Conservation (phyloP, 2,113 vertebrate genomes). For the Macrotus californicus region DNA sequence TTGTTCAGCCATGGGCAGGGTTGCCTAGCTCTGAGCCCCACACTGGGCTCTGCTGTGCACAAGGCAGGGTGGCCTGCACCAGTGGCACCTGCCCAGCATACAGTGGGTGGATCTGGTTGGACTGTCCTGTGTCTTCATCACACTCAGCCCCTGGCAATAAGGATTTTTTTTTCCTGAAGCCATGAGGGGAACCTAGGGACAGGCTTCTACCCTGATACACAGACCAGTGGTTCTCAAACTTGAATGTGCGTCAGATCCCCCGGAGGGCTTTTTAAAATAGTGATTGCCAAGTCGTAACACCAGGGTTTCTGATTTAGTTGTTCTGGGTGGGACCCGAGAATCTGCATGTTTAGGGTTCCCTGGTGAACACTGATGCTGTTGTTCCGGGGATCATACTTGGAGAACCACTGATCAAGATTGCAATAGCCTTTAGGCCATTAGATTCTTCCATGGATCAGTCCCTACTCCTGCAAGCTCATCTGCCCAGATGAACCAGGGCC, state of each 20-base stretch:
- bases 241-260: background rate
- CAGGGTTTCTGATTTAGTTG: background rate
- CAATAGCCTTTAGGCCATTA: too few relatives aligned
- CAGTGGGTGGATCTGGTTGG: background rate
- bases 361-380: background rate
- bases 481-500: background rate
- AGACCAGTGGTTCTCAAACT: background rate
- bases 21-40: background rate
- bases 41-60: background rate
- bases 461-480: background rate
- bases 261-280: background rate
- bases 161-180: background rate
- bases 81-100: too few relatives aligned
- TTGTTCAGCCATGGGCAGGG: background rate
- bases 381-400: background rate
- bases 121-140: background rate
- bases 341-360: background rate
- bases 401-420: background rate
- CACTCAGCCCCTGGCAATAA: too few relatives aligned
- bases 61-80: background rate
- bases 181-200: background rate
- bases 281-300: background rate
- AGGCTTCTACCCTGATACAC: background rate
- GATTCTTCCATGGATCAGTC: background rate
- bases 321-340: background rate